phyloP scores from a whole-genome alignment of 1,140 invertebrate genomes.

The Patella vulgata region DNA sequence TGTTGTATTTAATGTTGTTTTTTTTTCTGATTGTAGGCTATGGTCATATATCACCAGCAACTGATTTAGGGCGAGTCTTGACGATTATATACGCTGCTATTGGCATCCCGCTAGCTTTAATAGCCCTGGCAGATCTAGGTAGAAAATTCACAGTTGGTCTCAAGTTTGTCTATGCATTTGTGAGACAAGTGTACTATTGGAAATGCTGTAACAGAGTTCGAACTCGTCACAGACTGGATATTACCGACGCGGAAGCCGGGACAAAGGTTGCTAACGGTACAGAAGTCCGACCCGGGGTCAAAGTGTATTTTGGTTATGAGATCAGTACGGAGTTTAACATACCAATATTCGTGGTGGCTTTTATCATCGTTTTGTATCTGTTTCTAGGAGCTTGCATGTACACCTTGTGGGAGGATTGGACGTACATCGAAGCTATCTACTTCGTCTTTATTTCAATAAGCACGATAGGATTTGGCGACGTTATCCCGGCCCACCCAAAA shows the following conservation, averaged over 20 bases:
- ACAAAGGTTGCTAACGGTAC: too few species aligned
- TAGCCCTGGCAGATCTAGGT: constrained; percentile 65
- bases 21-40: constrained; percentile 77
- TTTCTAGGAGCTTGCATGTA: constrained; percentile 73
- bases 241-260: too few species aligned
- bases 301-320: constrained; percentile 33
- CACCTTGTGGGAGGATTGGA: constrained; percentile 81
- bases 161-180: constrained; percentile 50
- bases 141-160: constrained; percentile 55
- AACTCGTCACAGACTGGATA: too few species aligned
- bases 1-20: too few species aligned
- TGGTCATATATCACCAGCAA: constrained; percentile 91
- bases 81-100: constrained; percentile 94
- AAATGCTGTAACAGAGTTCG: too few species aligned
- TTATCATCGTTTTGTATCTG: constrained; percentile 85
- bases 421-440: constrained; percentile 87
- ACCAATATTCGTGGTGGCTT: constrained; percentile 85
- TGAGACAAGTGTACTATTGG: constrained; percentile 5
- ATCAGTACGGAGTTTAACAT: constrained; percentile 94
- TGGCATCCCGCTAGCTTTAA: constrained; percentile 91
- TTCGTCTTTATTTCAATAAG: constrained; percentile 87
- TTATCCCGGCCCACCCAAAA: constrained; percentile 78
- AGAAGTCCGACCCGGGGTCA: not conserved
- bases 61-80: constrained; percentile 81
- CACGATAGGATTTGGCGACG: constrained; percentile 90